Evolutionary conservation across 2,797 vertebrate species (phyloP), one percentile per base, ranked within the genome.

Genomic region (Lepus oiostolus): DNA sequence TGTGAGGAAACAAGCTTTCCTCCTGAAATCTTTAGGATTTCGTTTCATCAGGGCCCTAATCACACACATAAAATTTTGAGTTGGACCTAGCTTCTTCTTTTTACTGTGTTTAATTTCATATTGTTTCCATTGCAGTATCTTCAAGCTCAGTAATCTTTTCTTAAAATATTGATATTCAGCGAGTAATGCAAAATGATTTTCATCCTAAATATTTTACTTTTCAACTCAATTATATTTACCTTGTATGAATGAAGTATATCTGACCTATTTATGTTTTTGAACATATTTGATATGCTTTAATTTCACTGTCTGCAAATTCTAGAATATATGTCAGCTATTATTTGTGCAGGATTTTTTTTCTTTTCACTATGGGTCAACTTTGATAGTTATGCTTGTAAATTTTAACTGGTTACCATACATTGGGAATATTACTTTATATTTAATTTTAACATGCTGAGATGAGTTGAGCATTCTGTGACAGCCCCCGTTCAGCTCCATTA

Each of bases 401-500:
- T 12, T 60, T 35, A 88, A 58, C 60, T 88, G 30, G 5, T 76
- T 58, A 2, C 3, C 42, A n/a, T 19, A 65, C 1, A 72, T 5
- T 91, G 8, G 8, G 42, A 47, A 47, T 47, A 11, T 58, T 50
- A 70, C 26, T 60, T 67, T 72, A 17, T 0, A 5, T n/a, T 71
- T 21, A 62, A 38, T 70, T 70, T 14, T 75, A 65, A n/a, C 7
- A 4, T 35, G 13, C 32, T 17, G 32, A 68, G 30, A 30, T 4
- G 71, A 8, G 1, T 42, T 4, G 1, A 10, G 19, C 0, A 63
- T 3, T 81, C 17, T 22, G 21, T 60, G 17, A 12, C 24, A 32
- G 2, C 2, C 13, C 2, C 2, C 50, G 5, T 1, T 2, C 21
- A 52, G 3, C 8, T 60, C 7, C 14, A 11, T 0, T 2, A 12